A percentile compares a stretch with the other conserved stretches of the same genome.
Conservation (phyloP, 2,113 vertebrate species). For the Mirza zaza region DNA sequence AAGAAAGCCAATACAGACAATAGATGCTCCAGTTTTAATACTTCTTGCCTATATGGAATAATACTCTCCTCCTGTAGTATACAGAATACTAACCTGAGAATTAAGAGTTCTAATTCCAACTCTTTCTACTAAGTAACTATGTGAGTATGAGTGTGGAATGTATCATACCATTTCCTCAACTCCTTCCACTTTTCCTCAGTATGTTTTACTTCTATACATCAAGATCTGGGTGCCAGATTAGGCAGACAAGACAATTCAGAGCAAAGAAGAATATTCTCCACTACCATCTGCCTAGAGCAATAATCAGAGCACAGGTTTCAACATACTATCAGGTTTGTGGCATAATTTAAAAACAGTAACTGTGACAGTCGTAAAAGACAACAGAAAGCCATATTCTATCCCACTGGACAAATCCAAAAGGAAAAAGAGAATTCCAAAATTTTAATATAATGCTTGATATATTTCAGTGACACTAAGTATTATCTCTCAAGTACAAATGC, state of each 20-base stretch:
- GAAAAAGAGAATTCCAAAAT: neutral
- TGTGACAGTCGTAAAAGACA: neutral
- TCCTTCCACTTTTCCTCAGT: neutral
- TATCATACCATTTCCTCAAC: conserved; percentile 22
- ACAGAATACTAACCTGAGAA: neutral
- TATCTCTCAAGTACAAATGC: neutral
- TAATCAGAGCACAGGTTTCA: neutral
- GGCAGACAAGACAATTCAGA: neutral
- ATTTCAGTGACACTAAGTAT: neutral
- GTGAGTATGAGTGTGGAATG: neutral
- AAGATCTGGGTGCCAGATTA: neutral
- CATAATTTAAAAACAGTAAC: conserved; percentile 23
- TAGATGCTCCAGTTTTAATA: neutral
- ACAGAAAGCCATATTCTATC: conserved; percentile 29
- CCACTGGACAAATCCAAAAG: neutral
- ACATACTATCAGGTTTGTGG: neutral
- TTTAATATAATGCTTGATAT: neutral
- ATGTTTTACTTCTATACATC: conserved; percentile 28
- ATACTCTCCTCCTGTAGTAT: neutral
- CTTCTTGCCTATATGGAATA: neutral
- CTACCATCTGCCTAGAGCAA: neutral
- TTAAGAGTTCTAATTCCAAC: neutral
- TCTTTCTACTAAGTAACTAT: neutral
- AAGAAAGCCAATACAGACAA: neutral
- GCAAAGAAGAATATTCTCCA: conserved; percentile 24